Conservation (phyloP, 2,113 vertebrate species). For the Spilogale gracilis region DNA sequence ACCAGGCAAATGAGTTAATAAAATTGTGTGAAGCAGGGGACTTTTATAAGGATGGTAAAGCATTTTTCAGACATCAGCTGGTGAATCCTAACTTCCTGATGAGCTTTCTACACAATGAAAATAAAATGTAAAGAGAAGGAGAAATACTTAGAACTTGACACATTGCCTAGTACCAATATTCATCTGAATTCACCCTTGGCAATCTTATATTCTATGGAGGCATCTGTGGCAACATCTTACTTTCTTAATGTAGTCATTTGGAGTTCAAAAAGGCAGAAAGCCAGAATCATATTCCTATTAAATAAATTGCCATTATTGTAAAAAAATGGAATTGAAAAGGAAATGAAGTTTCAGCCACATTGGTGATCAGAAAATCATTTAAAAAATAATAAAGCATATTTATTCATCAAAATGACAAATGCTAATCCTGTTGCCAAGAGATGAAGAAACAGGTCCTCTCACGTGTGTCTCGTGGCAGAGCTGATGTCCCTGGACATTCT, state of each 20-base stretch:
- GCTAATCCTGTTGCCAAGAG: background rate
- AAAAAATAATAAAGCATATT: background rate
- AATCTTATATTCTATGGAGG: background rate
- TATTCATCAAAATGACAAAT: background rate
- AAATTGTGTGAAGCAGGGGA: background rate
- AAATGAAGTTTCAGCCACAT: background rate
- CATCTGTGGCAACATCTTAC: background rate
- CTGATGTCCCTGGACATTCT: background rate
- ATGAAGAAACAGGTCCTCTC: background rate
- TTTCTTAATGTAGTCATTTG: background rate
- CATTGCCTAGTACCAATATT: background rate
- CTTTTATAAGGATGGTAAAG: background rate
- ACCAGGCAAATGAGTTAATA: background rate
- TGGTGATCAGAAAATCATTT: background rate
- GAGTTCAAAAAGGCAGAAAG: background rate
- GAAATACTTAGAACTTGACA: background rate
- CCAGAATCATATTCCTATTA: background rate
- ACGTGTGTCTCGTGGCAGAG: rapidly evolving
- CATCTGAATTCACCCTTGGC: background rate
- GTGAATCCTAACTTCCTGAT: background rate
- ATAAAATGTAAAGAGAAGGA: background rate
- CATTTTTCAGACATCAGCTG: background rate
- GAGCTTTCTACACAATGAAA: background rate
- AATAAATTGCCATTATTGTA: background rate
- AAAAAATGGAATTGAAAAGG: background rate